Evolutionary conservation across 2,797 vertebrate genomes (phyloP), one percentile per base, ranked within the genome.

Genomic region (Premnoplex brunnescens): DNA sequence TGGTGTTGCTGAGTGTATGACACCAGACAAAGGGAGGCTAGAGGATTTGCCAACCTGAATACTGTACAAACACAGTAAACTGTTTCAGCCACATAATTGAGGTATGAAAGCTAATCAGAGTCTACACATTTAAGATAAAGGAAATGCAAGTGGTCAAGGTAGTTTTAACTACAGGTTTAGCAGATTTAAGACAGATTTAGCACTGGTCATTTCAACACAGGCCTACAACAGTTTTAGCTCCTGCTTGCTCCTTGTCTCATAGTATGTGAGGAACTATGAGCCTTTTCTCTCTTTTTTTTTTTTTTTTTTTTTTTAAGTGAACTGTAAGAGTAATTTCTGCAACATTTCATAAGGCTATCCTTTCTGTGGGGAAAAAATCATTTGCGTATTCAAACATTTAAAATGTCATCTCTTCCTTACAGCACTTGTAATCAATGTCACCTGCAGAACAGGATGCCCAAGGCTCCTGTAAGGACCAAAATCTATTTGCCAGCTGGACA

Each of bases 321-420:
- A 46, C 30, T 67, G 34, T n/a, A 51, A 51, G 20, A 69, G 23
- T 34, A 0, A 60, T 63, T 77, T 94, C 60, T 88, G n/a, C 12
- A 92, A 69, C 49, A 62, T 84, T 92, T 95, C 62, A n/a, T 83
- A 85, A 94, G 18, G 22, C 59, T 89, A 46, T 80, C 22, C 14
- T n/a, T 93, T 95, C 74, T 78, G 27, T 48, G 22, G 66, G 67
- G 63, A 72, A 79, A 48, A 88, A 59, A 17, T 15, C 0, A 92
- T 92, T 93, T 91, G 63, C 75, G 93, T 94, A 93, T 88, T 72
- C 63, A 95, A 91, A 62, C 75, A 58, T 91, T 97, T 96, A n/a
- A 93, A 96, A 95, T 92, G 91, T 90, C 71, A 93, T 96, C 73
- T 83, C 37, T 82, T 82, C 77, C 72, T 92, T 74, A 44, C 78